Conservation (phyloP, 1,140 invertebrate genomes). For the Anastatus disparis region DNA sequence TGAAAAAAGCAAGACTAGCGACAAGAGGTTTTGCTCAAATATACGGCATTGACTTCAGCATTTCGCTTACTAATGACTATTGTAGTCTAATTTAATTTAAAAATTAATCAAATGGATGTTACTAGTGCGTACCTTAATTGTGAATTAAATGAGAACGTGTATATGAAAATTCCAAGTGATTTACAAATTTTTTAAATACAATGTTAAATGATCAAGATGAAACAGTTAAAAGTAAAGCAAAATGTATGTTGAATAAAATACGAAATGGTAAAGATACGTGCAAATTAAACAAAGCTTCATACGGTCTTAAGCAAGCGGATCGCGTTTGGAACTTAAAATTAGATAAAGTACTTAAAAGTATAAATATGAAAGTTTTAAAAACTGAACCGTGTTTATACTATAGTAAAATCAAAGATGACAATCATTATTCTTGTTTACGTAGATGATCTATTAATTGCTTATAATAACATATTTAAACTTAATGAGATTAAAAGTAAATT, state of each 20-base stretch:
- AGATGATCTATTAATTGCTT: not conserved
- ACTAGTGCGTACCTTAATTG: conserved; percentile 57
- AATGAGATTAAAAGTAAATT: not conserved
- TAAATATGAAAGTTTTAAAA: not conserved
- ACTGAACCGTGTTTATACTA: not conserved
- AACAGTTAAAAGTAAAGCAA: too few species aligned
- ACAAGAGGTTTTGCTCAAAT: conserved; percentile 43
- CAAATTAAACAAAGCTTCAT: too few species aligned
- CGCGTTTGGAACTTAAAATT: not conserved
- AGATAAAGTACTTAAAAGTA: too few species aligned
- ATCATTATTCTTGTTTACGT: not conserved
- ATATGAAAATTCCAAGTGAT: conserved; percentile 36
- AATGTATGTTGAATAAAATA: too few species aligned
- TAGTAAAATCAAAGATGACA: not conserved
- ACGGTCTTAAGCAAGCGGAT: too few species aligned
- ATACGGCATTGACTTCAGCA: conserved; percentile 41
- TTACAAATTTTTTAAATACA: too few species aligned
- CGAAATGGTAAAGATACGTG: too few species aligned
- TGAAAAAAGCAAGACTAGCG: conserved; percentile 43
- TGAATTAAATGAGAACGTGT: conserved; percentile 50
- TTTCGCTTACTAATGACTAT: conserved; percentile 40
- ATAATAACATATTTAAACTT: not conserved
- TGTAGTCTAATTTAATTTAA: conserved; percentile 34
- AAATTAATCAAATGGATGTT: conserved; percentile 49
- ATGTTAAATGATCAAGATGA: too few species aligned